Percentiles rank a stretch among this genome's conserved stretches.
phyloP scores from a whole-genome alignment of 1,140 invertebrate genomes.

The Drosophila repletoides region DNA sequence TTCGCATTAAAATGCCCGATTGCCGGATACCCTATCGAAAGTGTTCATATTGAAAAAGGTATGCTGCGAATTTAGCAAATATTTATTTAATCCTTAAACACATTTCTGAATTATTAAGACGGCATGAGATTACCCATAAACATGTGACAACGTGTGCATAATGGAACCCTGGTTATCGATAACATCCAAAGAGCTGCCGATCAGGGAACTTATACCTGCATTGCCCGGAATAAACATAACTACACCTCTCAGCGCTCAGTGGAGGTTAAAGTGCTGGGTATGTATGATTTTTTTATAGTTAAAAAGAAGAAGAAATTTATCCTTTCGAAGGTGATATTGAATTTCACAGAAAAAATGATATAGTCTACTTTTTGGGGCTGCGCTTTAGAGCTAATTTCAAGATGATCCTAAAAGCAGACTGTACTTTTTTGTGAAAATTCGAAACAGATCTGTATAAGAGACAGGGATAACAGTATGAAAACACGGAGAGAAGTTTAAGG shows the following conservation, averaged over 20 bases:
- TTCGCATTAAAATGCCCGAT: constrained; percentile 87
- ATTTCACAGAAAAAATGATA: too few species aligned
- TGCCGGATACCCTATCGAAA: constrained; percentile 87
- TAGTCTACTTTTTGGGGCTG: too few species aligned
- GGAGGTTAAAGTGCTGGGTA: constrained; percentile 85
- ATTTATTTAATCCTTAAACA: neutral
- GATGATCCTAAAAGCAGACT: too few species aligned
- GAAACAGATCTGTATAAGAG: too few species aligned
- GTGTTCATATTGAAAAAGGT: constrained; percentile 88
- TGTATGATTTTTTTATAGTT: too few species aligned
- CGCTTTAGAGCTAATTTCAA: too few species aligned
- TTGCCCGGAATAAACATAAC: constrained; percentile 86
- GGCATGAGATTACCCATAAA: constrained; percentile 86
- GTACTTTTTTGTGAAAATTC: too few species aligned
- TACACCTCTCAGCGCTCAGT: constrained; percentile 84
- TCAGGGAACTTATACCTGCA: constrained; percentile 87
- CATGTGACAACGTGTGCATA: constrained; percentile 86
- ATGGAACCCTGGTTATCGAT: constrained; percentile 86
- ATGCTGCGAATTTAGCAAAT: constrained; percentile 9
- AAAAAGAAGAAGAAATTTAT: too few species aligned
- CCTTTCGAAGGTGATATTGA: too few species aligned
- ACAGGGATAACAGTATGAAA: too few species aligned
- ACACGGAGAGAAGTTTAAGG: too few species aligned
- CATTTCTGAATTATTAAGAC: constrained; percentile 82
- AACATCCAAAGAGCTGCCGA: constrained; percentile 86